Evolutionary conservation across 1,140 invertebrate genomes (phyloP), one percentile per base, ranked within the genome.

Genomic region (Drosophila saltans): DNA sequence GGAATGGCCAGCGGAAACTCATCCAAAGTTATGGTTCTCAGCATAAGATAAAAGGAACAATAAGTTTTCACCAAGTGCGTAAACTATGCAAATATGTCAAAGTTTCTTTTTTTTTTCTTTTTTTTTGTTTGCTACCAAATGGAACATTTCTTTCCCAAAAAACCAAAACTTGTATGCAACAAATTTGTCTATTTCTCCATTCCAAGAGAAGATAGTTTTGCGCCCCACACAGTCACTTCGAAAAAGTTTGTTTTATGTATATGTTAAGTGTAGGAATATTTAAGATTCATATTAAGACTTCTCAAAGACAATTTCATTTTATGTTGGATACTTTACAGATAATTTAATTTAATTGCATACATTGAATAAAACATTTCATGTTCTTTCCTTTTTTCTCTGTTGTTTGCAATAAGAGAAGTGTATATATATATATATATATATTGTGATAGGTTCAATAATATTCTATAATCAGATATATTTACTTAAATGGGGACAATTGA

Each of bases 31-130:
- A 69, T 85, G 65, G 43, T 52, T 39, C 60, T 52, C 40, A 40
- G 39, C 57, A 74, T 66, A 48, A 56, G 65, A 72, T 72, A 66
- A 52, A 69, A 60, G 73, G 9, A 81, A 69, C 62, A 74, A 65
- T 62, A 72, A 66, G 59, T 66, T 80, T 16, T 30, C 43, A 16
- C 48, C 43, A 28, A 21, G 36, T 10, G 52, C 66, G 40, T 39
- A 30, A 73, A 69, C 78, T 72, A 85, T 86, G 82, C 75, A 86
- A 86, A 85, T 85, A 74, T 65, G 61, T 58, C 69, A 68, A 76
- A 76, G 30, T 59, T 63, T 30, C 9, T 26, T 11, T 7, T 63
- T 59, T 16, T 16, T 26, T 11, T 7, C 59, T 59, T 16, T 16
- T 16, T 16, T 16, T 16, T 16, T 16, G 16, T 16, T 16, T 30